Conservation (phyloP, 2,888 invertebrate genomes). For the Conus canariensis region DNA sequence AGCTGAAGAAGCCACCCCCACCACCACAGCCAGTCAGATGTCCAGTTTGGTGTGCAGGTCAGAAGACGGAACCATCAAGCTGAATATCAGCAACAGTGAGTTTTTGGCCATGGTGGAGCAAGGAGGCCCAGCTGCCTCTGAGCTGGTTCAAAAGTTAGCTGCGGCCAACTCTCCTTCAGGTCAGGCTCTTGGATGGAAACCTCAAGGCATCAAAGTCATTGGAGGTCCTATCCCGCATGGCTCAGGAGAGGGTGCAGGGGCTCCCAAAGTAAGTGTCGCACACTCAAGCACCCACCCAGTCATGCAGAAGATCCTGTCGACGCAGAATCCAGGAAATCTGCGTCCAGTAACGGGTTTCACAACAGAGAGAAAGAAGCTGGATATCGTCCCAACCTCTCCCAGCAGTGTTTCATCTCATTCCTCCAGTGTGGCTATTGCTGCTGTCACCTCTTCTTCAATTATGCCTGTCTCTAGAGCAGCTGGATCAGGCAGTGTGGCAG, state of each 20-base stretch:
- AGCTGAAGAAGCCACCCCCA: conserved; percentile 38
- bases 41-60: conserved; percentile 48
- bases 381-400: neutral
- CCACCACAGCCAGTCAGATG: conserved; percentile 25
- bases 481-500: neutral
- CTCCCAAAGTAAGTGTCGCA: neutral
- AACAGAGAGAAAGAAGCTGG: neutral
- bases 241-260: neutral
- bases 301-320: conserved; percentile 60
- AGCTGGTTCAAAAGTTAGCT: conserved; percentile 50
- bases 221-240: neutral
- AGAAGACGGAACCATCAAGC: neutral
- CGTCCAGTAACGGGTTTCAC: neutral
- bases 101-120: conserved; percentile 34
- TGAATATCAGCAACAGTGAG: conserved; percentile 31
- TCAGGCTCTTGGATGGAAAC: conserved; percentile 3
- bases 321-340: neutral
- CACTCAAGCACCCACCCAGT: conserved; percentile 56
- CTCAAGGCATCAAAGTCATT: conserved; percentile 1
- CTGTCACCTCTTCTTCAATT: neutral
- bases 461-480: neutral
- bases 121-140: conserved; percentile 47
- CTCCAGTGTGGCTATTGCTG: neutral
- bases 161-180: conserved; percentile 20
- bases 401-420: no score